Percentiles rank a stretch among this genome's conserved stretches.
Evolutionary conservation across 2,797 vertebrate genomes (phyloP).

Genomic region (Enteromius unitaeniatus): DNA sequence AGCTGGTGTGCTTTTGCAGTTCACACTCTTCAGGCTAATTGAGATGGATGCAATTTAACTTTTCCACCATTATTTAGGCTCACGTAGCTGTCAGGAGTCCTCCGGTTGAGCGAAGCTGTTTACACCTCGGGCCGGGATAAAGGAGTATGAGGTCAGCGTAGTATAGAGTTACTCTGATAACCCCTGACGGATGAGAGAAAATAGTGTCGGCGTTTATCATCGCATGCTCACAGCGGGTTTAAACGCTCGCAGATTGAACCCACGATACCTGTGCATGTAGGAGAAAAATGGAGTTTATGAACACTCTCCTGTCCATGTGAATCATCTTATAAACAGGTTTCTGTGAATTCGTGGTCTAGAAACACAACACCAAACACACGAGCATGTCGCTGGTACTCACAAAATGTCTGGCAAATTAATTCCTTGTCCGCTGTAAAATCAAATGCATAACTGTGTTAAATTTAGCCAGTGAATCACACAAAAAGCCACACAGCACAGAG

Average conservation of each 20-base stretch:
- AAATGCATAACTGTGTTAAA: constrained; percentile 52
- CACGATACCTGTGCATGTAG: not conserved
- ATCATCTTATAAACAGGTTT: constrained; percentile 29
- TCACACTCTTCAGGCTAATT: constrained; percentile 58
- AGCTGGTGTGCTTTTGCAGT: constrained; percentile 66
- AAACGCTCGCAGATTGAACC: constrained; percentile 13
- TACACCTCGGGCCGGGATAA: not conserved
- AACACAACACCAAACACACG: constrained; percentile 26
- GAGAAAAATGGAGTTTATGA: constrained; percentile 27
- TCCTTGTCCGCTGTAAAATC: constrained; percentile 71
- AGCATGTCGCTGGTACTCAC: constrained; percentile 66
- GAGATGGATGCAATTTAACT: constrained; percentile 44
- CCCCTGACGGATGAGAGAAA: constrained; percentile 26
- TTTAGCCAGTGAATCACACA: not conserved
- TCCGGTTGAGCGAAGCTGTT: not conserved
- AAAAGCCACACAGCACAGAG: not conserved
- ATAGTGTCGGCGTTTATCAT: constrained; percentile 34
- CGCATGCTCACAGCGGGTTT: constrained; percentile 27
- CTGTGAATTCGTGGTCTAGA: not conserved
- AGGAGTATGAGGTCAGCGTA: not conserved
- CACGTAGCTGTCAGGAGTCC: not conserved
- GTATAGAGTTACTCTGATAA: constrained; percentile 9
- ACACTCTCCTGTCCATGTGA: not conserved
- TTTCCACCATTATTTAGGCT: constrained; percentile 23
- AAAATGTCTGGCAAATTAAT: constrained; percentile 73